A percentile compares a stretch with the other conserved stretches of the same genome.
Evolutionary conservation across 92 coral and sea anemone species (phyloP).

Genomic region (Micromussa lordhowensis): DNA sequence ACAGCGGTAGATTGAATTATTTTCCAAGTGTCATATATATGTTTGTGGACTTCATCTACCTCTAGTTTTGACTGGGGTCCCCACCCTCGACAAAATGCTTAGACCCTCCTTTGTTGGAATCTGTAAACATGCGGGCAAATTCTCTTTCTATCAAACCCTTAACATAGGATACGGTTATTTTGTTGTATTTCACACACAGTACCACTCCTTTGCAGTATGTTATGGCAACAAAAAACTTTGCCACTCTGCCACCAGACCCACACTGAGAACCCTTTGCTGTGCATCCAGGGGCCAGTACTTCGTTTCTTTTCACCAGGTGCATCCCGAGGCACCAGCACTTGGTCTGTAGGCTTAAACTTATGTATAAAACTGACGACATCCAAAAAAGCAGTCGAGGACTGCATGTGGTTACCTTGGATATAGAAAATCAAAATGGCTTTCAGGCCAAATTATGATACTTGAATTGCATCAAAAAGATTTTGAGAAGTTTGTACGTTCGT

Average conservation of each 20-base stretch:
- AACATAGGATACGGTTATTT: too few species aligned
- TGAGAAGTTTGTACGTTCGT: too few species aligned
- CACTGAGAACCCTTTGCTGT: too few species aligned
- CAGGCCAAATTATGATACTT: too few species aligned
- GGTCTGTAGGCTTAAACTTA: slow-evolving; percentile 15
- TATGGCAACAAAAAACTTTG: slow-evolving; percentile 12
- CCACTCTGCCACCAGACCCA: slow-evolving; percentile 27
- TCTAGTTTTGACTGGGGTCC: slow-evolving; percentile 16
- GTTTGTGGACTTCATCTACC: too few species aligned
- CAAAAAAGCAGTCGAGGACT: neutral
- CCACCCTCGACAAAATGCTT: slow-evolving; percentile 18
- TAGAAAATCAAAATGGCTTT: too few species aligned
- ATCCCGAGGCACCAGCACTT: slow-evolving; percentile 8
- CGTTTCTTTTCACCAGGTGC: slow-evolving; percentile 10
- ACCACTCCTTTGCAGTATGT: slow-evolving; percentile 33
- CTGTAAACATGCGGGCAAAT: neutral
- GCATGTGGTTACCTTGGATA: too few species aligned
- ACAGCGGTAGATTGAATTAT: too few species aligned
- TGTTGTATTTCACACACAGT: slow-evolving; percentile 31
- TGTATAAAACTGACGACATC: too few species aligned
- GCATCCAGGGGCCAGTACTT: slow-evolving; percentile 3
- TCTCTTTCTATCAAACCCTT: too few species aligned
- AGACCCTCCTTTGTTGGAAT: neutral
- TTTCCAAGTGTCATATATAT: too few species aligned
- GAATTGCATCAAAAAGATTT: too few species aligned